Evolutionary conservation across 2,888 invertebrate genomes (phyloP).

Genomic region (Melieria omissa): DNA sequence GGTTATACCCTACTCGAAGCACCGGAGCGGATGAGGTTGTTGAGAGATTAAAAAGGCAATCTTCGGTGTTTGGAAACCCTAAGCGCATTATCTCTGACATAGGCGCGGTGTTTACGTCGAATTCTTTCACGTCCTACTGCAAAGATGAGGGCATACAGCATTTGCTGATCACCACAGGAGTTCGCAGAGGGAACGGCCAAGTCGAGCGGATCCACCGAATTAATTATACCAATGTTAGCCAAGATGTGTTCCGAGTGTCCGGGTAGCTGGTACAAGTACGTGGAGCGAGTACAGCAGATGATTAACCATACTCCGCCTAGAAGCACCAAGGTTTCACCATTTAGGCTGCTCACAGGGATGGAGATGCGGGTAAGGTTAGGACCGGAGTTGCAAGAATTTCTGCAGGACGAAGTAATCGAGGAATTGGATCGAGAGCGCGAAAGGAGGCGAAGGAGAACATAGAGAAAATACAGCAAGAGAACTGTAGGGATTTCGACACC

Average conservation of each 20-base stretch:
- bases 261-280: constrained; percentile 1
- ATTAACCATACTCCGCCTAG: constrained; percentile 48
- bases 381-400: constrained; percentile 5
- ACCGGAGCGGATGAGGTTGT: constrained; percentile 51
- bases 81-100: constrained; percentile 57
- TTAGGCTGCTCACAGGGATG: constrained; percentile 33
- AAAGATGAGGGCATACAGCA: constrained; percentile 49
- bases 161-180: constrained; percentile 51
- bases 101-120: constrained; percentile 59
- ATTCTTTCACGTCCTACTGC: constrained; percentile 55
- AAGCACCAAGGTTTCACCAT: constrained; percentile 41
- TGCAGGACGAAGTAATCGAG: constrained; percentile 7
- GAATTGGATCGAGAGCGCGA: constrained; percentile 15
- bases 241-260: background rate
- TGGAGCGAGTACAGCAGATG: constrained; percentile 36
- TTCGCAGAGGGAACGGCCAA: background rate
- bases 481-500: background rate
- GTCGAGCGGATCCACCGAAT: background rate
- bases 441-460: constrained; percentile 28
- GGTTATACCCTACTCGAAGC: constrained; percentile 54
- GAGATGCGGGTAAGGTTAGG: constrained; percentile 6
- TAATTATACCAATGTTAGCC: background rate
- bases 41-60: constrained; percentile 44
- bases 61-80: constrained; percentile 45
- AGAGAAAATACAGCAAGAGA: constrained; percentile 26